Conservation (phyloP, 1,140 invertebrate genomes). For the Atta texana region DNA sequence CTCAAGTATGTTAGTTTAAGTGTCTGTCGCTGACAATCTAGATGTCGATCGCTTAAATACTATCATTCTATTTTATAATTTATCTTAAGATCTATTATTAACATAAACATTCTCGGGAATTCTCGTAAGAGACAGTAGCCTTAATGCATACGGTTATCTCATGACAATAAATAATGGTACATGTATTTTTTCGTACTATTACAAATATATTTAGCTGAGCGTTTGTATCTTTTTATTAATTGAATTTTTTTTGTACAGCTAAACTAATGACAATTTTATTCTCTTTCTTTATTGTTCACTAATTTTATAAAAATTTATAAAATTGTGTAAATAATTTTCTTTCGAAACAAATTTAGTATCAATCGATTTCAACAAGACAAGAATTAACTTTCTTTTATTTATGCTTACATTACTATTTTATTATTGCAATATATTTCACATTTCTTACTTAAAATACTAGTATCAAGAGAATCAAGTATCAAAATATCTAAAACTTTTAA, state of each 20-base stretch:
- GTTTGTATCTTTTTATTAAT: conserved; percentile 15
- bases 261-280: neutral
- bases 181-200: no score
- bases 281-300: neutral
- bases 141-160: neutral
- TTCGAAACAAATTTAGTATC: neutral
- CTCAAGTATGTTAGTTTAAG: neutral
- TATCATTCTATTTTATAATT: conserved; percentile 42
- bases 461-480: neutral
- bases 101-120: conserved; percentile 48
- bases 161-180: no score
- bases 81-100: conserved; percentile 30
- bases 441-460: neutral
- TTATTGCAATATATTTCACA: neutral
- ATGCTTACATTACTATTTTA: neutral
- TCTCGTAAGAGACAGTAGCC: conserved; percentile 37
- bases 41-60: conserved; percentile 21
- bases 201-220: no score
- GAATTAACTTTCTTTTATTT: neutral
- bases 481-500: neutral
- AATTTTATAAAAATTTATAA: neutral
- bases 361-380: neutral
- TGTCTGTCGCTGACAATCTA: no score
- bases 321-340: neutral
- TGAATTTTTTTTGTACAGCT: conserved; percentile 17